Evolutionary conservation across 2,888 invertebrate genomes (phyloP), one percentile per base, ranked within the genome.

Genomic region (Plebejus anna): DNA sequence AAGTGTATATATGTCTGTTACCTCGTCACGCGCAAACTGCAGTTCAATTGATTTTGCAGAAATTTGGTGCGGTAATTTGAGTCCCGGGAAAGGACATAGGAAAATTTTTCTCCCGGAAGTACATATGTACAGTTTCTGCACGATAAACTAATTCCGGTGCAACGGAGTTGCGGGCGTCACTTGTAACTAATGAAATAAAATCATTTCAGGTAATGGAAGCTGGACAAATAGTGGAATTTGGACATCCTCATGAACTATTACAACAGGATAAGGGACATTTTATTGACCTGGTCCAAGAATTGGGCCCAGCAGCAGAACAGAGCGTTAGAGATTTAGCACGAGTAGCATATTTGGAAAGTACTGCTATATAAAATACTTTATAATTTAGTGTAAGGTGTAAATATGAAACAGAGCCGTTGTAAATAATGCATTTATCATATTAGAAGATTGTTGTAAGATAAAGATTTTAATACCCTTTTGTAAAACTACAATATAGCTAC

Each of bases 281-380:
- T 47, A 66, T 6, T 11, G 47, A 75, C 22, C 38, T 75, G 28
- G 61, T 61, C 61, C 22, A 61, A 36, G 76, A 70, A 57, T 70
- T 76, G 57, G 70, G 76, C 1, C 55, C 70, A 57, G 57, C 76
- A 4, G 51, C 70, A 36, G 76, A 76, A 55, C 76, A 76, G 28
- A 76, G 76, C n/a, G 51, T 76, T 36, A 32, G 70, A 66, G 57
- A 76, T 55, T 38, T 70, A 38, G 51, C 76, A 16, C 51, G 70
- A 32, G 22, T 55, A 22, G 76, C 76, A 2, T 76, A 55, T 28
- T 22, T 72, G 47, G 72, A 51, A 72, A n/a, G 57, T 59, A 61
- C 61, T 28, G 28, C 9, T 9, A 61, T 28, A 61, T 28, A 22
- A 61, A 9, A 61, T 61, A 28, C 11, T 28, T 61, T 28, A 0